A percentile compares a stretch with the other conserved stretches of the same genome.
These are phyloP conservation scores for Anguilla pacifica DNA, from an alignment of 2,797 vertebrate species.

Conservation along the genomic window DNA sequence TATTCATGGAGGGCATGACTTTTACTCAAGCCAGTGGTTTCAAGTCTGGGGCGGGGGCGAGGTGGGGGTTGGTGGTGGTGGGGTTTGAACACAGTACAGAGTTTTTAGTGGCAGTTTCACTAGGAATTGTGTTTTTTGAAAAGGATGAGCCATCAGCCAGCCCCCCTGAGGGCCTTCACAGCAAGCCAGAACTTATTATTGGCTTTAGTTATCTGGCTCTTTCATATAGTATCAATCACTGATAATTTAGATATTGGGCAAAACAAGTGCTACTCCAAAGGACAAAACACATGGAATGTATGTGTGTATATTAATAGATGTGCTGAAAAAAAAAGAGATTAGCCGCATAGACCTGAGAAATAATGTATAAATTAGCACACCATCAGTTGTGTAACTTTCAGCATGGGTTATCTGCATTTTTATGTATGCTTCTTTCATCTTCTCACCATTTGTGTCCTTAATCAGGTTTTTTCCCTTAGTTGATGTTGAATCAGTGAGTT, in stretches of 20 bases:
- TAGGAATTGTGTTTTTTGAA: not conserved
- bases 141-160: not conserved
- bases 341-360: not conserved
- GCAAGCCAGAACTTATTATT: not conserved
- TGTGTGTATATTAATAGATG: slow-evolving; percentile 12
- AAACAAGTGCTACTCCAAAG: not conserved
- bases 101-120: not conserved
- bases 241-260: not conserved
- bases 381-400: not conserved
- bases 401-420: not conserved
- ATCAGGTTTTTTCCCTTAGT: not conserved
- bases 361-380: not conserved
- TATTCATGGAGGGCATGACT: not conserved
- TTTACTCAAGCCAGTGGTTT: not conserved
- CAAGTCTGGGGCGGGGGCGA: not conserved
- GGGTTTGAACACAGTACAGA: not conserved
- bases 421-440: not conserved
- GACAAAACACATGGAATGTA: not conserved
- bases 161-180: not conserved
- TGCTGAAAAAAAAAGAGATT: not conserved
- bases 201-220: not conserved
- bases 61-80: not conserved
- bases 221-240: slow-evolving; percentile 17
- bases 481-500: not conserved
- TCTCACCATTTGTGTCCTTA: not conserved